phyloP scores from a whole-genome alignment of 2,113 vertebrate genomes.

The Lophotis ruficrista region DNA sequence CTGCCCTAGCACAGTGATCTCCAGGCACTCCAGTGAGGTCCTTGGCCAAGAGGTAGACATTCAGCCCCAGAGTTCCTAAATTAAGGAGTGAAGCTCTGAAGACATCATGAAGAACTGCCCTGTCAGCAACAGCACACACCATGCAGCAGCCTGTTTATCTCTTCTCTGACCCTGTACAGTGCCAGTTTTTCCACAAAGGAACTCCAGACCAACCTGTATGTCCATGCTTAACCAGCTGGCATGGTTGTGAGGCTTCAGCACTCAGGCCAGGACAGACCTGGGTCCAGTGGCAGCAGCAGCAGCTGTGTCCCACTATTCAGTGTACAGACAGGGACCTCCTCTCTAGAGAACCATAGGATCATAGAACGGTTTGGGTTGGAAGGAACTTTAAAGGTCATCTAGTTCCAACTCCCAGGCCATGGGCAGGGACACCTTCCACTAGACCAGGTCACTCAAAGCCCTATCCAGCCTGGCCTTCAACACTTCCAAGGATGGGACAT shows the following conservation, averaged over 20 bases:
- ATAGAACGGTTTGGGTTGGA: background rate
- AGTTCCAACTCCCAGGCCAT: background rate
- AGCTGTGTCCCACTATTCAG: background rate
- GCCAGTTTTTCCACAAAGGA: background rate
- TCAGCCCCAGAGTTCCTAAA: background rate
- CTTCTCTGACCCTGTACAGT: background rate
- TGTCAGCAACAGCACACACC: background rate
- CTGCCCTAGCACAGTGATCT: background rate
- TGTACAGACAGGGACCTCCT: accelerated
- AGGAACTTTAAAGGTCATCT: background rate
- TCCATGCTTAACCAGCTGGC: background rate
- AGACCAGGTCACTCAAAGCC: background rate
- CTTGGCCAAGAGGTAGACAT: background rate
- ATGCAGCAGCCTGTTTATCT: background rate
- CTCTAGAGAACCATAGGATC: background rate
- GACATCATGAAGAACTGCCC: background rate
- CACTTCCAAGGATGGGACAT: background rate
- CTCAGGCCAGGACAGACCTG: background rate
- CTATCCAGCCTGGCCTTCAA: background rate
- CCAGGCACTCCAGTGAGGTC: background rate
- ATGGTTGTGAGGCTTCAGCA: accelerated
- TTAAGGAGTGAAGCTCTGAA: background rate
- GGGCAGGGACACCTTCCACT: background rate
- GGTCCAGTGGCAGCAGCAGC: background rate
- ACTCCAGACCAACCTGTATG: background rate